Evolutionary conservation across 2,888 invertebrate species (phyloP).

Genomic region (Myathropa florea): DNA sequence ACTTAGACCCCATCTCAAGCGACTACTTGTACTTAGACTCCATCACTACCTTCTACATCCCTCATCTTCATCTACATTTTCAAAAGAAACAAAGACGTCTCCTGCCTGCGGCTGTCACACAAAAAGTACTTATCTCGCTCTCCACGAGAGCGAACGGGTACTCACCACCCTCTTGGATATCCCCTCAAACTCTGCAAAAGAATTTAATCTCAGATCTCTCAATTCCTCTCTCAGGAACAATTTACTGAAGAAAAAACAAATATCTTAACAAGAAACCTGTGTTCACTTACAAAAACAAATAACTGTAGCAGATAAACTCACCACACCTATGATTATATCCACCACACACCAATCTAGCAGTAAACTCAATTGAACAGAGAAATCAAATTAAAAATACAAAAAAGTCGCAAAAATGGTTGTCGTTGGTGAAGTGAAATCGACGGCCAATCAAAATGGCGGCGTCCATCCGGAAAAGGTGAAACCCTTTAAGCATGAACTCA

Average conservation of each 20-base stretch:
- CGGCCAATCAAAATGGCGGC: conserved; percentile 70
- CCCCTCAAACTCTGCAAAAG: background rate
- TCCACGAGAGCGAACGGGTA: too few species aligned
- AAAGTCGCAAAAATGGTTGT: conserved; percentile 47
- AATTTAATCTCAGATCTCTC: background rate
- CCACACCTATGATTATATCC: conserved; percentile 38
- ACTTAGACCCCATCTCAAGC: too few species aligned
- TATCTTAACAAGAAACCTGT: conserved; percentile 11
- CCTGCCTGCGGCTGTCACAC: too few species aligned
- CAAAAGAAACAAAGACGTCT: too few species aligned
- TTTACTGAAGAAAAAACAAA: conserved; percentile 42
- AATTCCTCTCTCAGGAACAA: background rate
- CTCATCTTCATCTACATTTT: background rate
- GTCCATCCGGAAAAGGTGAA: conserved; percentile 72
- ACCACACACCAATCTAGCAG: conserved; percentile 14
- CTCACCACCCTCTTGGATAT: too few species aligned
- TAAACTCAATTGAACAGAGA: background rate
- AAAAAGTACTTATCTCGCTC: too few species aligned
- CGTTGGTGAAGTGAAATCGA: conserved; percentile 50
- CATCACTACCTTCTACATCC: background rate
- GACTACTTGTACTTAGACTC: too few species aligned
- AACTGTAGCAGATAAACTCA: too few species aligned
- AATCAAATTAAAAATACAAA: background rate
- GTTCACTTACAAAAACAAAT: conserved; percentile 55
- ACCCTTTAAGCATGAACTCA: conserved; percentile 77